These are phyloP conservation scores for Drosophila lacteicornis DNA, from an alignment of 1,140 invertebrate genomes.

Conservation along the genomic window DNA sequence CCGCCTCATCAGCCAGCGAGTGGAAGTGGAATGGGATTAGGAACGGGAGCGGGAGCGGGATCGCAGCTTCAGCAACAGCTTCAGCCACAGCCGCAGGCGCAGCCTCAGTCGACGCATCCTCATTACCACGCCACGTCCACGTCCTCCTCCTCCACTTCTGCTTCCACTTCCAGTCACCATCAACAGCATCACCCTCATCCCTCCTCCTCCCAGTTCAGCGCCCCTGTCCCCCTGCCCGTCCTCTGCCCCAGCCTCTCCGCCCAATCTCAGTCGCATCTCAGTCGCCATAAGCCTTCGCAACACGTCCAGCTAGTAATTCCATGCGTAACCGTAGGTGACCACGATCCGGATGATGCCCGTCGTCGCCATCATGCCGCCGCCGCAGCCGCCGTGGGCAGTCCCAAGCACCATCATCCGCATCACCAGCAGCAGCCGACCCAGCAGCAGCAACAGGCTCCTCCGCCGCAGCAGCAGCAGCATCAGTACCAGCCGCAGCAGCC, in stretches of 20 bases:
- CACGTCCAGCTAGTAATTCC: slow-evolving; percentile 91
- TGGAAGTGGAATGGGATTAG: slow-evolving; percentile 82
- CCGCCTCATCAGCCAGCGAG: slow-evolving; percentile 65
- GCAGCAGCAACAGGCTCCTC: slow-evolving; percentile 66
- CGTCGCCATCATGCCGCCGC: slow-evolving; percentile 85
- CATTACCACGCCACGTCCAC: slow-evolving; percentile 72
- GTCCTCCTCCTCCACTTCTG: slow-evolving; percentile 75
- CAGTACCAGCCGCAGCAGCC: slow-evolving; percentile 84
- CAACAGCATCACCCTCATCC: slow-evolving; percentile 72
- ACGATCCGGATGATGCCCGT: slow-evolving; percentile 89
- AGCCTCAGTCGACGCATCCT: slow-evolving; percentile 67
- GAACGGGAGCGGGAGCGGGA: slow-evolving; percentile 65
- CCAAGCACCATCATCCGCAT: slow-evolving; percentile 79
- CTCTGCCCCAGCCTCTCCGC: slow-evolving; percentile 36
- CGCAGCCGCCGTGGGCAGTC: slow-evolving; percentile 81
- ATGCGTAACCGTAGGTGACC: slow-evolving; percentile 93
- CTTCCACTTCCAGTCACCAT: slow-evolving; percentile 83
- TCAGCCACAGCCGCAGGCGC: slow-evolving; percentile 31
- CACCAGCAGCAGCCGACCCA: slow-evolving; percentile 62
- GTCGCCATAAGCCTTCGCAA: slow-evolving; percentile 75
- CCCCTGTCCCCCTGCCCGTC: slow-evolving; percentile 28
- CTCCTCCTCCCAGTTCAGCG: slow-evolving; percentile 48
- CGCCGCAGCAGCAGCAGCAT: slow-evolving; percentile 59
- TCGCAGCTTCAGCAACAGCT: slow-evolving; percentile 68
- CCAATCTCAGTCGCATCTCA: slow-evolving; percentile 63